Base-by-base conservation (phyloP, 2,888 invertebrate species). In the Coenonympha glycerion region DNA sequence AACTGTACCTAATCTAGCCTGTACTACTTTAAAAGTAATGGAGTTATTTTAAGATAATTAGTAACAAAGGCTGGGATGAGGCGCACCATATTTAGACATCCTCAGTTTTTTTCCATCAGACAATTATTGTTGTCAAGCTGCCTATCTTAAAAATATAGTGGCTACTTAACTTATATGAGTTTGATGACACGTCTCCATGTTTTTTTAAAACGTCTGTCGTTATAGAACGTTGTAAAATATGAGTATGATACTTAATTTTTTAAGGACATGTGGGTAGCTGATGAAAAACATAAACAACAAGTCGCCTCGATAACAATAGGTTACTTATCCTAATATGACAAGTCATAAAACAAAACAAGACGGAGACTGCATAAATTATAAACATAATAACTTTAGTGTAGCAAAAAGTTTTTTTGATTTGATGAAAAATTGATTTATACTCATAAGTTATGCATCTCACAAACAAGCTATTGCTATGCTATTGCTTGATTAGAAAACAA, bases 301-400 rank as follows among this genome's bases (percentile, higher is more conserved):
- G 22, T 19, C 11, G 22, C 13, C 13, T 6, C 2, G 8, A 8
- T 24, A 22, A 39, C 39, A 39, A 44, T 37, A 49, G 36, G 8
- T 44, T 34, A 31, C 11, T 19, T 39, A 24, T 39, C 39, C 39
- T 39, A 15, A 39, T 39, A 24, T 39, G 39, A 39, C 39, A 39
- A 39, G 39, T 11, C 39, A 9, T 39, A 39, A 37, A 36, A 13
- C 22, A 37, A 39, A 39, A 15, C 22, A 19, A 19, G 19, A 39
- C 13, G 37, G 13, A 39, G 8, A 39, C 22, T 24, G 39, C 39
- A 37, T 22, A 22, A 39, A 39, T 24, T 37, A 24, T 15, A 24
- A 39, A 18, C 34, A 22, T 9, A 39, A 22, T 9, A 39, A 39
- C 39, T 39, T 39, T 24, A 19, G 18, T 6, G 24, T 26, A 26